phyloP scores from a whole-genome alignment of 1,140 invertebrate species.

The Probaryconus sp. region DNA sequence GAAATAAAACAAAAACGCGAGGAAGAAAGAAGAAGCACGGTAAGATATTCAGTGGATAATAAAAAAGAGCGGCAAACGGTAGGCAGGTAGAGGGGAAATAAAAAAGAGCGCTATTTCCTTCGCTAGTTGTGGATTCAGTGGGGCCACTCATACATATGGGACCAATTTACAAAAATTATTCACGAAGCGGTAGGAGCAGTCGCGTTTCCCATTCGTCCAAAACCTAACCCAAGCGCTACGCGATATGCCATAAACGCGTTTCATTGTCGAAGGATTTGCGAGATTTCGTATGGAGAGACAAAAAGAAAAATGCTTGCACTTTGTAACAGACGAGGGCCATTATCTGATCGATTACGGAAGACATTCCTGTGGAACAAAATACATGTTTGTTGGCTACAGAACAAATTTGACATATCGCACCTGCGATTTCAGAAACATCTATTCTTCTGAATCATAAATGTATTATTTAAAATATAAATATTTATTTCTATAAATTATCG shows the following conservation, averaged over 20 bases:
- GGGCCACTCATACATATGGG: constrained; percentile 74
- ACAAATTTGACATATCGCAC: constrained; percentile 33
- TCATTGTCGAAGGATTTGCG: constrained; percentile 74
- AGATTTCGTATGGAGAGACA: constrained; percentile 63
- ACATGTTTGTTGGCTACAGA: constrained; percentile 24
- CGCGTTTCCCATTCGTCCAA: constrained; percentile 48
- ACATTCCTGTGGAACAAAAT: constrained; percentile 35
- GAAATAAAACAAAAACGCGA: constrained; percentile 55
- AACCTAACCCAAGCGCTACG: constrained; percentile 48
- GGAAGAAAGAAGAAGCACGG: constrained; percentile 13
- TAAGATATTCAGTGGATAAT: constrained; percentile 51
- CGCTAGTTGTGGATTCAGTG: constrained; percentile 71
- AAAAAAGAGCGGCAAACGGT: constrained; percentile 37
- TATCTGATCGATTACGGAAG: constrained; percentile 59
- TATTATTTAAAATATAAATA: too few relatives aligned
- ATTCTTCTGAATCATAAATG: too few relatives aligned
- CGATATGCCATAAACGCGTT: constrained; percentile 68
- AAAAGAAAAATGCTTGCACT: constrained; percentile 54
- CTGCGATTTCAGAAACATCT: constrained; percentile 4
- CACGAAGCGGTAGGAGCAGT: constrained; percentile 62
- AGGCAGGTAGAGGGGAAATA: constrained; percentile 48
- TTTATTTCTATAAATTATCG: too few relatives aligned
- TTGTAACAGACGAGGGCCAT: constrained; percentile 50
- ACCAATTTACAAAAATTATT: constrained; percentile 77
- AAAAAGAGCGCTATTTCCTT: constrained; percentile 61